Percentiles rank a stretch among this genome's conserved stretches.
Evolutionary conservation across 2,113 vertebrate genomes (phyloP).

Genomic region (Saimiri boliviensis): DNA sequence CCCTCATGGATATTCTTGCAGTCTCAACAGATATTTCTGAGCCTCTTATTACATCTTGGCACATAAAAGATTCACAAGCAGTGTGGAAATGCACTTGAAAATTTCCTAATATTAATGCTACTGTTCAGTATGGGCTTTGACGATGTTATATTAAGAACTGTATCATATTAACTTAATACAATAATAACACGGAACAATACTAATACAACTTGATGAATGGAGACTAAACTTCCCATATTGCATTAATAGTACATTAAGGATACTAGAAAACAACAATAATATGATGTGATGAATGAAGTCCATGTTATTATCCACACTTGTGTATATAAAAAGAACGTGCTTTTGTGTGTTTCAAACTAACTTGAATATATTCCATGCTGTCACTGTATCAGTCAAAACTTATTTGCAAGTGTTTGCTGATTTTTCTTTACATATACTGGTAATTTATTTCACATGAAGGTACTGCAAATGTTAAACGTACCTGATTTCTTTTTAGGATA

Average conservation of each 20-base stretch:
- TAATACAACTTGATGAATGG: constrained; percentile 83
- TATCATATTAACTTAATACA: constrained; percentile 79
- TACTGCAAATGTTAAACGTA: background rate
- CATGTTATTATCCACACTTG: constrained; percentile 61
- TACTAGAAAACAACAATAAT: constrained; percentile 62
- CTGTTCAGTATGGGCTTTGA: constrained; percentile 68
- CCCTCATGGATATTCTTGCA: constrained; percentile 8
- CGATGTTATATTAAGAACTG: constrained; percentile 69
- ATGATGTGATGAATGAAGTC: constrained; percentile 79
- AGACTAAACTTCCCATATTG: constrained; percentile 61
- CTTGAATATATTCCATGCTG: background rate
- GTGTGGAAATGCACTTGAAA: constrained; percentile 71
- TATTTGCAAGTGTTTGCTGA: background rate
- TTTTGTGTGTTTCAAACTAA: background rate
- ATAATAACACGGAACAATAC: constrained; percentile 63
- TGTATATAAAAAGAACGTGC: constrained; percentile 43
- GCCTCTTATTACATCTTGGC: constrained; percentile 64
- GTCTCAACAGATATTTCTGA: constrained; percentile 67
- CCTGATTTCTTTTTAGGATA: background rate
- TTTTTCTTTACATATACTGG: background rate
- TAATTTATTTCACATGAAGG: background rate
- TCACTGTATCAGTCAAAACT: background rate
- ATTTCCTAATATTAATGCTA: constrained; percentile 69
- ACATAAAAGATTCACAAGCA: constrained; percentile 71
- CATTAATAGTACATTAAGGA: constrained; percentile 78